These are phyloP conservation scores for Brachyptera putata DNA, from an alignment of 2,888 invertebrate genomes.

Conservation along the genomic window DNA sequence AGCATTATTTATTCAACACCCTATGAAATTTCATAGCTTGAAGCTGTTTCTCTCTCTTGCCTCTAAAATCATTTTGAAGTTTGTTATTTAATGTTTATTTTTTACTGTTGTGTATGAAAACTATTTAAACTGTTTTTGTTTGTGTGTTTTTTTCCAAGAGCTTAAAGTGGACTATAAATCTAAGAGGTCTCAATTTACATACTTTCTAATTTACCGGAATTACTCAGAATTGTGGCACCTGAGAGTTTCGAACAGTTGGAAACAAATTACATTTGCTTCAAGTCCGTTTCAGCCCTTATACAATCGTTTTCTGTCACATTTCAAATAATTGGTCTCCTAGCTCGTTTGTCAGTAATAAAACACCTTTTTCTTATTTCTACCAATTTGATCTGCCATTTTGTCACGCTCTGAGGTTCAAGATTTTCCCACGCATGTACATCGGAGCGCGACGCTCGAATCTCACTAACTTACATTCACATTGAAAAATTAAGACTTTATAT, in stretches of 20 bases:
- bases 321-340: constrained; percentile 5
- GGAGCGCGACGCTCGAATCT: constrained; percentile 1
- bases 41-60: no score
- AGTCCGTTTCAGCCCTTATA: no score
- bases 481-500: constrained; percentile 8
- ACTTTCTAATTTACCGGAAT: background rate
- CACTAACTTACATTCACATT: background rate
- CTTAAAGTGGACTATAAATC: background rate
- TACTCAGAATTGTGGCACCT: background rate
- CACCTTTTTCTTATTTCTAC: background rate
- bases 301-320: background rate
- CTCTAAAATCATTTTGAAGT: no score
- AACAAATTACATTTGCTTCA: background rate
- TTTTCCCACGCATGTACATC: constrained; percentile 20
- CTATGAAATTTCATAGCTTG: no score
- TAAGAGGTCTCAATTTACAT: background rate
- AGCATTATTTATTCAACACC: no score
- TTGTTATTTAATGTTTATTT: no score
- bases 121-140: background rate
- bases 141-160: background rate
- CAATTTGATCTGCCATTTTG: constrained; percentile 26
- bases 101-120: no score
- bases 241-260: background rate
- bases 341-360: constrained; percentile 16
- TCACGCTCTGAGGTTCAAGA: constrained; percentile 21